These are phyloP conservation scores for Charadrius vociferus DNA, from an alignment of 2,113 vertebrate genomes.

Conservation along the genomic window DNA sequence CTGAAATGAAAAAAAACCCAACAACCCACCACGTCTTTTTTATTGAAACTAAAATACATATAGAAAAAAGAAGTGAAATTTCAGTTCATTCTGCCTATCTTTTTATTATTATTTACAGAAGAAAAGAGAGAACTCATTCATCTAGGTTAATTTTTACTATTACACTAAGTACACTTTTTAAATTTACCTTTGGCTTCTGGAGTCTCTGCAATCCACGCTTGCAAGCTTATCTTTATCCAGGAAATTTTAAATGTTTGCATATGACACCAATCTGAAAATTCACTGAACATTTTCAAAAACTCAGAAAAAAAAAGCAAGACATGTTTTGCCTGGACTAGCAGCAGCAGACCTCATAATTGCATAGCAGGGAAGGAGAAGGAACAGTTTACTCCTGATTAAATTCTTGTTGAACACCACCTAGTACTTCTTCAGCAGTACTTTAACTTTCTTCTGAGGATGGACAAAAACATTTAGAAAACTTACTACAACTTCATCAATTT, in stretches of 20 bases:
- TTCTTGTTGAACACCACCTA: neutral
- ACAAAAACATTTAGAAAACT: neutral
- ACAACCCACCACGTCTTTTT: neutral
- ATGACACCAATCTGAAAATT: neutral
- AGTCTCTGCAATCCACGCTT: neutral
- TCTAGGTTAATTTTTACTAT: neutral
- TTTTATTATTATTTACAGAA: neutral
- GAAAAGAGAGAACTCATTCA: neutral
- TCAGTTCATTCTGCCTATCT: neutral
- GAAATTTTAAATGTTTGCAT: neutral
- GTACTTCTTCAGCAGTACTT: neutral
- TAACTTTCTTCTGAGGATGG: neutral
- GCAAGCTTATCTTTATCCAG: neutral
- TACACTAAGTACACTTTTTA: neutral
- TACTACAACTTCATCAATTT: neutral
- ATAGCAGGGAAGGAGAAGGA: neutral
- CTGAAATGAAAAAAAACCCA: neutral
- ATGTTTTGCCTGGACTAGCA: neutral
- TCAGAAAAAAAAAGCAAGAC: neutral
- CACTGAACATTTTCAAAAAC: neutral
- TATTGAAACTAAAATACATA: neutral
- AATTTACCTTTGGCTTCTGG: neutral
- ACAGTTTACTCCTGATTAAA: neutral
- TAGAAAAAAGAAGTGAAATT: neutral
- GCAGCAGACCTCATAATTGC: neutral